Evolutionary conservation across 2,888 invertebrate genomes (phyloP).

Genomic region (Synergus japonicus): DNA sequence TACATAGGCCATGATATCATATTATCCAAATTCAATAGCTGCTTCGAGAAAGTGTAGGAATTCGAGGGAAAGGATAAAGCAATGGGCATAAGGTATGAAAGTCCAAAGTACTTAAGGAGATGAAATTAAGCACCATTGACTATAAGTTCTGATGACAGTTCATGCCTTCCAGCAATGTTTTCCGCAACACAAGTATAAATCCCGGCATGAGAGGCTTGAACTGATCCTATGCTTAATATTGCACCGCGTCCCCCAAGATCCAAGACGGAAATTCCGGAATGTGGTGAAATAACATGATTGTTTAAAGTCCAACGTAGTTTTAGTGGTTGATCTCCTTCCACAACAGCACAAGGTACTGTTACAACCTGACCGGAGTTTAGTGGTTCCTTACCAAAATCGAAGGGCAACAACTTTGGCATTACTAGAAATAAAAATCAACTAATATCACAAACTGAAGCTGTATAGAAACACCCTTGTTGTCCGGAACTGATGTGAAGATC

Average conservation of each 20-base stretch:
- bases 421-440: conserved; percentile 67
- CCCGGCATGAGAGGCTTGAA: conserved; percentile 80
- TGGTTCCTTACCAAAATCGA: conserved; percentile 81
- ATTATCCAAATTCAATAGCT: background rate
- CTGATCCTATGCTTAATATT: conserved; percentile 80
- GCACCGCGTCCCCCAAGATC: conserved; percentile 84
- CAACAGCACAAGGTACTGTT: conserved; percentile 81
- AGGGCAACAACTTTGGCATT: conserved; percentile 76
- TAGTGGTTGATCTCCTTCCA: conserved; percentile 83
- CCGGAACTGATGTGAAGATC: background rate
- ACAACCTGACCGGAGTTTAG: conserved; percentile 82
- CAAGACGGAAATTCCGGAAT: conserved; percentile 79
- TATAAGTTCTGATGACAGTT: conserved; percentile 79
- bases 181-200: conserved; percentile 82
- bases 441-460: background rate
- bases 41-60: conserved; percentile 22
- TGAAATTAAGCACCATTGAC: conserved; percentile 77
- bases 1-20: background rate
- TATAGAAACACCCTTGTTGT: background rate
- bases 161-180: conserved; percentile 80
- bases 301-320: conserved; percentile 82
- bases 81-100: background rate
- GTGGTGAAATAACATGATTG: conserved; percentile 74
- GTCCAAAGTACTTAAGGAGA: background rate
- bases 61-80: conserved; percentile 43